Percentiles rank a stretch among this genome's conserved stretches.
phyloP scores from a whole-genome alignment of 2,888 invertebrate genomes.

The Xestia sexstrigata region DNA sequence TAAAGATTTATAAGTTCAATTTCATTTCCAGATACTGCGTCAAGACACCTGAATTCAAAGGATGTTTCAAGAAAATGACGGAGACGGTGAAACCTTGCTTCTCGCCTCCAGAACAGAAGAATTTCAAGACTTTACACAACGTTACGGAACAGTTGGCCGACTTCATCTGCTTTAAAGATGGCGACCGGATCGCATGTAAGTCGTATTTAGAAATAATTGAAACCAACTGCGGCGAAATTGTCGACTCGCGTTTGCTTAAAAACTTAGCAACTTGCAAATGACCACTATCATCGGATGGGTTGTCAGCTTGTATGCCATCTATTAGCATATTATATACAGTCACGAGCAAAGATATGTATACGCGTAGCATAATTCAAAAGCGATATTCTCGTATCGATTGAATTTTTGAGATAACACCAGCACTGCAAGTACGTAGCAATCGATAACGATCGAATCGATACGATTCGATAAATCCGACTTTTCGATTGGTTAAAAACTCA shows the following conservation, averaged over 20 bases:
- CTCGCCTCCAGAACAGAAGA: conserved; percentile 91
- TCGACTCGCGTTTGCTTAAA: not conserved
- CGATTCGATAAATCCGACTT: too few species aligned
- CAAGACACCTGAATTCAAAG: conserved; percentile 84
- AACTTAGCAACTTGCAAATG: not conserved
- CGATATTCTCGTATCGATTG: not conserved
- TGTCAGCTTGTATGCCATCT: not conserved
- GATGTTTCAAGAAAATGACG: conserved; percentile 76
- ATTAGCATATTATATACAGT: not conserved
- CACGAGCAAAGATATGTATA: not conserved
- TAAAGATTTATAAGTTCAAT: not conserved
- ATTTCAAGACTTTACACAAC: conserved; percentile 91
- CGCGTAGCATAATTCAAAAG: not conserved
- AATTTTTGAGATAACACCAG: too few species aligned
- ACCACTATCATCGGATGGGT: not conserved
- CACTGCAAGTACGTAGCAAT: too few species aligned
- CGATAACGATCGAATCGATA: too few species aligned
- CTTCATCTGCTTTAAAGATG: conserved; percentile 95
- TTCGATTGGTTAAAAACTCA: too few species aligned
- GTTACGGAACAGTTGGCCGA: conserved; percentile 93
- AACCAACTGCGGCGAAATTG: not conserved
- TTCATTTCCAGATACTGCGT: conserved; percentile 78
- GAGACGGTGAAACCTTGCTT: conserved; percentile 91
- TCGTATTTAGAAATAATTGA: not conserved
- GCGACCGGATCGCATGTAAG: conserved; percentile 95